Evolutionary conservation across 2,888 invertebrate species (phyloP), one percentile per base, ranked within the genome.

Genomic region (Leucophenga montana): DNA sequence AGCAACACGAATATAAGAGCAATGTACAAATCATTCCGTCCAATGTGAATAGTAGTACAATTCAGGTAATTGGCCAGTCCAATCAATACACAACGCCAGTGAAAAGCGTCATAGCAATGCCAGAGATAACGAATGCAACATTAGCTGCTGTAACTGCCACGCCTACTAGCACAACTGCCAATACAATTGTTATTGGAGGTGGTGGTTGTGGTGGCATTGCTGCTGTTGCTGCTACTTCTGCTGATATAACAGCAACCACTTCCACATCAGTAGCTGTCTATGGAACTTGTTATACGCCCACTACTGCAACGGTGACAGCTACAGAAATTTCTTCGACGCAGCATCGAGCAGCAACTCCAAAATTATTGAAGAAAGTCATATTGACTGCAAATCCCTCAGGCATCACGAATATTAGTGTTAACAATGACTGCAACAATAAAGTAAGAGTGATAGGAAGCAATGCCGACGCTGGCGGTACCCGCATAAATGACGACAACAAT

Each of bases 1-100:
- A 74, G 68, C 79, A 79, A 68, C 78, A 82, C 67, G 85, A 85
- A 70, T 88, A 87, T 72, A 88, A 88, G 80, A 88, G 88, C 76
- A 88, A 88, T 77, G 89, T 88, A 82, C 89, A 88, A 88, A 89
- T 88, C 54, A 88, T 88, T 85, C 88, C 88, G 88, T 88, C 88
- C 89, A 88, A 85, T 83, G 82, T 79, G 71, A 85, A 73, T 69
- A 77, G 75, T 67, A 82, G 84, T 78, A 85, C 87, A 71, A 87
- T 88, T 72, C 87, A 88, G 73, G 84, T 88, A 69, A 77, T 85
- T 44, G 79, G 69, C 71, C 20, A 75, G 73, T 68, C 71, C 53
- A 87, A 87, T 76, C 84, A 86, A 61, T 87, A 87, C 67, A 85
- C 86, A 22, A 85, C 85, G 39, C 86, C 87, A 33, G 73, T 81